Percentiles rank a stretch among this genome's conserved stretches.
Conservation (phyloP, 2,888 invertebrate genomes). For the Ormyrus nitidulus region DNA sequence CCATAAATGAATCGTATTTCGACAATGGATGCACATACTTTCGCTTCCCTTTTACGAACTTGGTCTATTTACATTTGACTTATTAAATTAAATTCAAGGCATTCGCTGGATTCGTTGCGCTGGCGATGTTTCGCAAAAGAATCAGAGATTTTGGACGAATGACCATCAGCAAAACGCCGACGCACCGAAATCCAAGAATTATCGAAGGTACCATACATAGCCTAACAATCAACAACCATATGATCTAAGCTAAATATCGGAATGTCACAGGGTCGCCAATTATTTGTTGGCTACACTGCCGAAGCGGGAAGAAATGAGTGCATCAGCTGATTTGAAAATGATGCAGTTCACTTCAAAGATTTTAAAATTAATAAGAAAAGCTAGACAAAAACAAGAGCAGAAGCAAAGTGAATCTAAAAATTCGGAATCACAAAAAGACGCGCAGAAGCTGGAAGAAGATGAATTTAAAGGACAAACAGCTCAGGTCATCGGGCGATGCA, state of each 20-base stretch:
- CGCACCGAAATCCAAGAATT: too few relatives aligned
- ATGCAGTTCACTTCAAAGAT: not conserved
- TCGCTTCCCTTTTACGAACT: conserved; percentile 39
- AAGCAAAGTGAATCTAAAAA: too few relatives aligned
- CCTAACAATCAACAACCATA: conserved; percentile 38
- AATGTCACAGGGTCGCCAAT: conserved; percentile 14
- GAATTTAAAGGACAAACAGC: too few relatives aligned
- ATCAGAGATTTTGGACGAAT: not conserved
- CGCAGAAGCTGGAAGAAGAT: too few relatives aligned
- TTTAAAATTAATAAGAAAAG: too few relatives aligned
- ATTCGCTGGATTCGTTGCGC: not conserved
- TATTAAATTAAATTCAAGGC: not conserved
- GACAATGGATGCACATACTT: conserved; percentile 58
- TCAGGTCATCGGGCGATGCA: too few relatives aligned
- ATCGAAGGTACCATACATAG: conserved; percentile 16
- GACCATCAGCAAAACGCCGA: not conserved
- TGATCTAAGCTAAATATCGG: conserved; percentile 1
- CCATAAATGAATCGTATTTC: conserved; percentile 70
- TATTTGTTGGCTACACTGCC: conserved; percentile 22
- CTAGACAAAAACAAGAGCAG: too few relatives aligned
- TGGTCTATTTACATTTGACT: conserved; percentile 41
- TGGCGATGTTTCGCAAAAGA: not conserved
- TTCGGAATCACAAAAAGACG: too few relatives aligned
- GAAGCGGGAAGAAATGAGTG: not conserved
- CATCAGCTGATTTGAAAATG: conserved; percentile 26